A percentile compares a stretch with the other conserved stretches of the same genome.
phyloP scores from a whole-genome alignment of 1,140 invertebrate species.

The Megalonaias nervosa region DNA sequence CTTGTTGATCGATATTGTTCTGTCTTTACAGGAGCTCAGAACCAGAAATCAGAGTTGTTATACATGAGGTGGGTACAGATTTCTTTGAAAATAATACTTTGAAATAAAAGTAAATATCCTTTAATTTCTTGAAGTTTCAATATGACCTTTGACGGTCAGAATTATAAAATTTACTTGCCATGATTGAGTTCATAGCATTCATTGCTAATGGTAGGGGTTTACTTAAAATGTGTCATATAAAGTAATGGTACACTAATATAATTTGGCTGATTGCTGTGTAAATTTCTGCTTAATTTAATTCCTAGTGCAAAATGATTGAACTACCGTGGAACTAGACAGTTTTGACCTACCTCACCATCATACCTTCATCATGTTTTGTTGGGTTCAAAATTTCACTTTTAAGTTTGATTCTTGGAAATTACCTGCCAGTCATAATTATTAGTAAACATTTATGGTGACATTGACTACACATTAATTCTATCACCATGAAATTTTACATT shows the following conservation, averaged over 20 bases:
- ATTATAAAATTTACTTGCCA: not conserved
- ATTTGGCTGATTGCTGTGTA: too few species aligned
- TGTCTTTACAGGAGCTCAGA: slow-evolving; percentile 43
- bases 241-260: not conserved
- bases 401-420: slow-evolving; percentile 1
- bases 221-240: not conserved
- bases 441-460: not conserved
- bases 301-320: too few species aligned
- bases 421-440: not conserved
- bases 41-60: slow-evolving; percentile 60
- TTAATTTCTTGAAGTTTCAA: not conserved
- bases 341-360: too few species aligned
- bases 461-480: not conserved
- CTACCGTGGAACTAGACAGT: too few species aligned
- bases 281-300: too few species aligned
- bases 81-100: not conserved
- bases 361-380: too few species aligned
- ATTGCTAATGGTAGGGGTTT: not conserved
- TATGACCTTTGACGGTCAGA: not conserved
- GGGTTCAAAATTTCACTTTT: not conserved
- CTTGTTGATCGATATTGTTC: too few species aligned
- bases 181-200: not conserved
- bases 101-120: slow-evolving; percentile 4
- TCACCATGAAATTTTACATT: not conserved
- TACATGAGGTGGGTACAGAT: slow-evolving; percentile 52